Base-by-base conservation (phyloP, 2,888 invertebrate species). In the Sthenelais limicola region DNA sequence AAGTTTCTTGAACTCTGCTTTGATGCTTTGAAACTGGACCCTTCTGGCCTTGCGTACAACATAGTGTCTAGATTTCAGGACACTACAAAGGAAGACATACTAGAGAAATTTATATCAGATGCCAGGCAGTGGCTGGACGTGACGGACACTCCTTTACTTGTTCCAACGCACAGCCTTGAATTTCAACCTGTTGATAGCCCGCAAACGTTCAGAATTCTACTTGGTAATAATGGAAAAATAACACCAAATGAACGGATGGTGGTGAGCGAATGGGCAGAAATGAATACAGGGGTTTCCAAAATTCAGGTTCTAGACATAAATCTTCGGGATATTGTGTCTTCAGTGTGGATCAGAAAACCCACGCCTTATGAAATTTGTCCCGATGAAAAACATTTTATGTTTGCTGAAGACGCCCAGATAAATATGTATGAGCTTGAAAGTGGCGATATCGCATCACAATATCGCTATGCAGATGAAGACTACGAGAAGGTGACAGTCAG, bases 1-100 rank as follows among this genome's bases (percentile, higher is more conserved):
- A 71, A 76, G 26, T 73, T 76, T n/a, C 48, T 76, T 33, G 58
- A 76, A 24, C 49, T 76, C 7, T 66, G 68, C 30, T 73, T 62
- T 47, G 73, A 68, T 51, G 47, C 76, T 5, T 30, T 76, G 21
- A 18, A 24, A n/a, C 56, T 24, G n/a, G 74, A 76, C 58, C 18
- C 74, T 1, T 32, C 33, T 21, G 43, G 73, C 0, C 58, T 76
- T 7, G 71, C 76, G 9, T 71, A 66, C 38, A 28, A 66, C 47
- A 49, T 73, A 4, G 47, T 48, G 26, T 70, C 69, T 15, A 26
- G 73, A 15, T n/a, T 76, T 9, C 24, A 7, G 18, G 32, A 18
- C 5, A 35, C 26, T 26, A 21, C 1, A 5, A 32, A 26, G 24
- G 32, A 68, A 21, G 3, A 4, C 15, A 47, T 72, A 15, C 18